Evolutionary conservation across 2,888 invertebrate species (phyloP).

Genomic region (Leptarthrus brevirostris): DNA sequence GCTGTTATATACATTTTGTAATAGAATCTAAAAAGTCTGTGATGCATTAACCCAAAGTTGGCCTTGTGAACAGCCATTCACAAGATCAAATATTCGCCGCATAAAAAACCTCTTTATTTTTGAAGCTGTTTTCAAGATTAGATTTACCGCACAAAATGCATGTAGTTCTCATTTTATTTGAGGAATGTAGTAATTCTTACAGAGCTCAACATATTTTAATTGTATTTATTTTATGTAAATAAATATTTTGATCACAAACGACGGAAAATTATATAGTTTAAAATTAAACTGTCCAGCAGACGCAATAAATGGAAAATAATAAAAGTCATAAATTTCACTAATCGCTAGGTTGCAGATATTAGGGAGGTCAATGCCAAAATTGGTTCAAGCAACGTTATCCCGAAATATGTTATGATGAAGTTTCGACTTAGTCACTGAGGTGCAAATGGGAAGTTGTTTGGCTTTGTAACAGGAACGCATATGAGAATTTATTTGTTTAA

Average conservation of each 20-base stretch:
- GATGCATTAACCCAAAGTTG: constrained; percentile 9
- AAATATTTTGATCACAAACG: constrained; percentile 45
- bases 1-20: constrained; percentile 81
- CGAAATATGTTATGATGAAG: too few species aligned
- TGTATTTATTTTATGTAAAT: constrained; percentile 44
- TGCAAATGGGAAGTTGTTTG: too few species aligned
- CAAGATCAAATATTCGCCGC: not conserved
- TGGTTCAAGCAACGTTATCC: too few species aligned
- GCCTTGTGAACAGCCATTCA: constrained; percentile 32
- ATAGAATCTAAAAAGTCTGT: constrained; percentile 60
- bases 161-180: constrained; percentile 14
- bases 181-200: constrained; percentile 18
- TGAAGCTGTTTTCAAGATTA: not conserved
- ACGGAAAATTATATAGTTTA: too few species aligned
- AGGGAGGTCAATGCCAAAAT: too few species aligned
- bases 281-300: too few species aligned
- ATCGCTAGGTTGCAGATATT: too few species aligned
- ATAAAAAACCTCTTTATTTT: not conserved
- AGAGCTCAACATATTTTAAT: constrained; percentile 33
- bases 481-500: too few species aligned
- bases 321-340: too few species aligned
- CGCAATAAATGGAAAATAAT: too few species aligned
- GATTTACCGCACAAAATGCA: constrained; percentile 21
- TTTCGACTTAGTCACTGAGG: too few species aligned
- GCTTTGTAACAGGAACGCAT: too few species aligned